Base-by-base conservation (phyloP, 1,140 invertebrate species). In the Listronotus bonariensis region DNA sequence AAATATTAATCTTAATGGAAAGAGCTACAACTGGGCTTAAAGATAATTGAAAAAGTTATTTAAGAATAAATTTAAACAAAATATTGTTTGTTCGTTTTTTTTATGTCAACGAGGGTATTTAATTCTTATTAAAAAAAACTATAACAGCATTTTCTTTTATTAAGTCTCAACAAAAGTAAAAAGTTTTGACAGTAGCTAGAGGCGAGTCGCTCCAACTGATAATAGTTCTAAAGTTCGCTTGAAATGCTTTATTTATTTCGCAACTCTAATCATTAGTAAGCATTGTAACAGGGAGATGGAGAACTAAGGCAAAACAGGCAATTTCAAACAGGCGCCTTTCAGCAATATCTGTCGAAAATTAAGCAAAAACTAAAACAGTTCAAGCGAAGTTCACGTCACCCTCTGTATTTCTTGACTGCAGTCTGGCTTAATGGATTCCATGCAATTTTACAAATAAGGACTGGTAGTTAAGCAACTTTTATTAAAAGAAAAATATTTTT, bases 231-330 rank as follows among this genome's bases (percentile, higher is more conserved):
- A 49, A 57, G 32, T 65, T 34, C 53, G 51, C 60, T 32, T 43
- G 8, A 46, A 8, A 65, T 67, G 62, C 59, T 68, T 68, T 68
- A 63, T 63, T 68, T 68, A 68, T 36, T 68, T 62, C 41, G n/a
- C 14, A 68, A 68, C 66, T 68, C 62, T 32, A 45, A 53, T 68
- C 59, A 68, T 68, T 68, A 68, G 66, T 62, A 59, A 68, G 42
- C 57, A 68, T 63, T 68, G 66, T 68, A 68, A 46, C 59, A 63
- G 59, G 66, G 62, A 68, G 42, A 56, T 56, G 53, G 40, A 55
- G 51, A 68, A 55, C 52, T 45, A 20, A 20, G 45, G 43, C 55
- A 58, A 67, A 61, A 67, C 58, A 67, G 53, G 53, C 45, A 68
- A 20, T 62, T 68, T 63, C 32, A 17, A 54, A 32, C 48, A 36